A percentile compares a stretch with the other conserved stretches of the same genome.
phyloP scores from a whole-genome alignment of 1,140 invertebrate species.

The Palaemon carinicauda region DNA sequence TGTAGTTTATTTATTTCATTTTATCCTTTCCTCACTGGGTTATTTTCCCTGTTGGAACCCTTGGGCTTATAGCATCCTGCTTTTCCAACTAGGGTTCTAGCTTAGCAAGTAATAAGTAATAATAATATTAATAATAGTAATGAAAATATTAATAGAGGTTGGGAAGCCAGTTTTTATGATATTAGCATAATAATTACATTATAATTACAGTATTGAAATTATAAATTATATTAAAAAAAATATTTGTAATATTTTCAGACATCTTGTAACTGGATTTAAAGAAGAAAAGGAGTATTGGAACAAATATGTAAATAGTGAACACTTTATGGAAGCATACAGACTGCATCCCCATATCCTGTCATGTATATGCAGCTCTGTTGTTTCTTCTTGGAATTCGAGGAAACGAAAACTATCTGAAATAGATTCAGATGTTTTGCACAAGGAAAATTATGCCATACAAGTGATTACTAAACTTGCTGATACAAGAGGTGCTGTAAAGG shows the following conservation, averaged over 20 bases:
- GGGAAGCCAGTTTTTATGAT: no score
- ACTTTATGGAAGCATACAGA: slow-evolving; percentile 27
- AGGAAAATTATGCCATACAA: not conserved
- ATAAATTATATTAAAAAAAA: no score
- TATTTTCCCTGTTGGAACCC: no score
- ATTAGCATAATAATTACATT: no score
- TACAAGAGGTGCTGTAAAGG: not conserved
- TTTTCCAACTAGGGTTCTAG: no score
- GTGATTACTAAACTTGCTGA: not conserved
- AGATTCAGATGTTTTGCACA: not conserved
- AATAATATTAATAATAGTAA: no score
- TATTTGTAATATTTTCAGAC: not conserved
- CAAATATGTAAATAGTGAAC: slow-evolving; percentile 16
- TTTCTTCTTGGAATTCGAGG: not conserved
- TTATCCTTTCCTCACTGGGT: no score
- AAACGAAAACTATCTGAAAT: slow-evolving; percentile 30
- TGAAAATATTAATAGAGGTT: no score
- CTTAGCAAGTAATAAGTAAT: no score
- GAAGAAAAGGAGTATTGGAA: slow-evolving; percentile 17
- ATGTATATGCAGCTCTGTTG: not conserved
- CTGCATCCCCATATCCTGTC: slow-evolving; percentile 26
- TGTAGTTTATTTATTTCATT: no score
- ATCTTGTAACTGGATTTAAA: slow-evolving; percentile 21
- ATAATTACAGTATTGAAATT: no score
- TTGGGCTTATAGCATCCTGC: no score